A percentile compares a stretch with the other conserved stretches of the same genome.
phyloP scores from a whole-genome alignment of 2,888 invertebrate species.

The Scaptomyza polygonia region DNA sequence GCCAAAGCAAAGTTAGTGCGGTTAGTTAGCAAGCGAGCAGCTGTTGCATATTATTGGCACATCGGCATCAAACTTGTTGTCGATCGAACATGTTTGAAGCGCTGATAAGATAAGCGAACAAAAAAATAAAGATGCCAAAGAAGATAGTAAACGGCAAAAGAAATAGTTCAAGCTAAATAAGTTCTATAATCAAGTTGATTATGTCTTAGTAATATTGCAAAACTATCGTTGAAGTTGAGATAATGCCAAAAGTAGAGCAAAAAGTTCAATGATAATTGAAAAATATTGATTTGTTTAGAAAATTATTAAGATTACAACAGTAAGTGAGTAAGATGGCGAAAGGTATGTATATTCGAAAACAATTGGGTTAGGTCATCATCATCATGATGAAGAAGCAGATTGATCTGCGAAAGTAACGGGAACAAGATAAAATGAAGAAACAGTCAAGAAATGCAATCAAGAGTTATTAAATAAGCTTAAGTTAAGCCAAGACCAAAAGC shows the following conservation, averaged over 20 bases:
- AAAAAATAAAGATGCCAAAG: neutral
- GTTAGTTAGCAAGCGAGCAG: slow-evolving; percentile 31
- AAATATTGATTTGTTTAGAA: neutral
- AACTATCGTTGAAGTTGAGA: neutral
- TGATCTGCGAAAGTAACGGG: too few species aligned
- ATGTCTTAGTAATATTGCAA: neutral
- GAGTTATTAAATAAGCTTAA: too few species aligned
- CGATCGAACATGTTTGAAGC: slow-evolving; percentile 61
- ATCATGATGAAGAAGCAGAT: too few species aligned
- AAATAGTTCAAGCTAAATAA: neutral
- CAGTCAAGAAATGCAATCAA: too few species aligned
- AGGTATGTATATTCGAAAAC: too few species aligned
- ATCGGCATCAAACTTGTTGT: slow-evolving; percentile 59
- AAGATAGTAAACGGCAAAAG: neutral
- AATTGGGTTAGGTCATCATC: too few species aligned
- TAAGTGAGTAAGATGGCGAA: too few species aligned
- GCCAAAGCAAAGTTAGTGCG: slow-evolving; percentile 29
- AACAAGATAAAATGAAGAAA: too few species aligned
- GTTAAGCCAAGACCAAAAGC: too few species aligned
- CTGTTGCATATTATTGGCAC: slow-evolving; percentile 73
- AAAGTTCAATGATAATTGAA: neutral
- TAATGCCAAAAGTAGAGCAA: neutral
- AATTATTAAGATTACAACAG: too few species aligned
- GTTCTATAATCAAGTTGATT: neutral
- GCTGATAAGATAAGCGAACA: slow-evolving; percentile 54